Evolutionary conservation across 2,113 vertebrate species (phyloP).

Genomic region (Trematomus loennbergii): DNA sequence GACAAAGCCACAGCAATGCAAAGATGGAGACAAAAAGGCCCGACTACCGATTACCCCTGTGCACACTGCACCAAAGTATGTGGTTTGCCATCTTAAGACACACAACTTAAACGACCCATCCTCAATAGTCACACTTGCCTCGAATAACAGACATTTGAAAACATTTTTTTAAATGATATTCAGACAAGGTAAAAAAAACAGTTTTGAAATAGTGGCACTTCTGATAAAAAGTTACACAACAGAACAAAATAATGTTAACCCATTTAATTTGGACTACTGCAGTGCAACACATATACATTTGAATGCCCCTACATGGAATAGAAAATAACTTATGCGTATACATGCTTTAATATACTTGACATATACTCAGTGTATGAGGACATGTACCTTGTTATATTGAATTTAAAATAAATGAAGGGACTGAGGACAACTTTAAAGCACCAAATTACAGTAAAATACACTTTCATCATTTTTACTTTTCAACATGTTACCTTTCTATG

Average conservation of each 20-base stretch:
- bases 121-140: too few relatives aligned
- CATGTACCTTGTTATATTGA: neutral
- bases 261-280: neutral
- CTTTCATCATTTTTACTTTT: neutral
- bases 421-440: neutral
- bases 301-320: neutral
- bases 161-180: too few relatives aligned
- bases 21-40: too few relatives aligned
- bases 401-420: neutral
- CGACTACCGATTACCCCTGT: too few relatives aligned
- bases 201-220: too few relatives aligned
- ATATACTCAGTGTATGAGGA: neutral
- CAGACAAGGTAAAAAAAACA: too few relatives aligned
- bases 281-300: neutral
- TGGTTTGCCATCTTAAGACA: neutral
- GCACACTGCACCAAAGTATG: neutral
- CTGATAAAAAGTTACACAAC: too few relatives aligned
- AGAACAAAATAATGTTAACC: too few relatives aligned
- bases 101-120: too few relatives aligned
- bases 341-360: too few relatives aligned
- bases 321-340: neutral
- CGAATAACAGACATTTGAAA: too few relatives aligned
- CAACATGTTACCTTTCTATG: neutral
- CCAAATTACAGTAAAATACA: neutral
- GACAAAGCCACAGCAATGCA: too few relatives aligned